Conservation (phyloP, 2,888 invertebrate genomes). For the Ernsta delagoae region DNA sequence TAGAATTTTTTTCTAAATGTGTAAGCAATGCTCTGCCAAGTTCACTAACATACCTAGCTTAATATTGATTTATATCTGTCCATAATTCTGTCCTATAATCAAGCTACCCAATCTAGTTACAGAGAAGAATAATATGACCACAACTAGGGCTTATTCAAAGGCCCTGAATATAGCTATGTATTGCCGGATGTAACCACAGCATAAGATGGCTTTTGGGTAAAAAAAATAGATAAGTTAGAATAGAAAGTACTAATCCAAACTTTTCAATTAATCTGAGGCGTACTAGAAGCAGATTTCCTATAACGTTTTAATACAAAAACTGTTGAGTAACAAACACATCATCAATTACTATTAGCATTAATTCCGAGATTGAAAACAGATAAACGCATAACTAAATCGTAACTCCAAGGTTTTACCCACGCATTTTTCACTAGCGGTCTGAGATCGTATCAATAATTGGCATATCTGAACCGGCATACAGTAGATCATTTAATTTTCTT, state of each 20-base stretch:
- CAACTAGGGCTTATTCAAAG: too few species aligned
- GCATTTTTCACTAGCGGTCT: slow-evolving; percentile 70
- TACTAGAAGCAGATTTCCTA: slow-evolving; percentile 52
- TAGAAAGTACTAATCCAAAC: background rate
- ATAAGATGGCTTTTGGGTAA: background rate
- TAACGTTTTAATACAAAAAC: slow-evolving; percentile 24
- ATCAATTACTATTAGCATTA: slow-evolving; percentile 74
- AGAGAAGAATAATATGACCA: too few species aligned
- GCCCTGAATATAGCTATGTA: too few species aligned
- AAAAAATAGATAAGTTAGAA: background rate
- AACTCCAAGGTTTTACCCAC: slow-evolving; percentile 58
- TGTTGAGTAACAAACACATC: slow-evolving; percentile 45
- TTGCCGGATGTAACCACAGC: too few species aligned
- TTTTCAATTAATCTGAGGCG: background rate
- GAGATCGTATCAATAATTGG: slow-evolving; percentile 82
- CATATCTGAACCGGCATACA: slow-evolving; percentile 73
- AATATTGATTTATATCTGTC: too few species aligned
- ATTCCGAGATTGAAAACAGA: slow-evolving; percentile 59
- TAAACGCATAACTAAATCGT: slow-evolving; percentile 64
- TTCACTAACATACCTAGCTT: too few species aligned
- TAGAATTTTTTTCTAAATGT: background rate
- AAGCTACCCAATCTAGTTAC: too few species aligned
- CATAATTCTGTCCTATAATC: too few species aligned
- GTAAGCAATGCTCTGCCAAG: too few species aligned
- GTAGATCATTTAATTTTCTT: slow-evolving; percentile 84